Percentiles rank a stretch among this genome's conserved stretches.
These are phyloP conservation scores for Cuniculus paca DNA, from an alignment of 2,797 vertebrate species.

Conservation along the genomic window DNA sequence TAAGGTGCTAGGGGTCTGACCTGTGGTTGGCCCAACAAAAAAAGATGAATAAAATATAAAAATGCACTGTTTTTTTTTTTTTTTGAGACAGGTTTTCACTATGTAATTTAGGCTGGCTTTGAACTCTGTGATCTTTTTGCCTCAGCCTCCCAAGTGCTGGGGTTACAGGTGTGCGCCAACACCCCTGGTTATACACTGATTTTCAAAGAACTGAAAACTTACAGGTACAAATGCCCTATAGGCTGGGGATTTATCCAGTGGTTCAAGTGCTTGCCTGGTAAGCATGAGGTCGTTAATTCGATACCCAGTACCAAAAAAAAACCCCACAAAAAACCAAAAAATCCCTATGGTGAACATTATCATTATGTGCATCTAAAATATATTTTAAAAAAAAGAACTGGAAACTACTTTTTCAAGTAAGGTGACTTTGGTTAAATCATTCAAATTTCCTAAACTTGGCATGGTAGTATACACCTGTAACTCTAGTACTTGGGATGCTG, in stretches of 20 bases:
- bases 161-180: neutral
- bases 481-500: neutral
- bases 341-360: too few species aligned
- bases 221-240: too few species aligned
- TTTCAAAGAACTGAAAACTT: neutral
- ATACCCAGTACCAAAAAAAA: too few species aligned
- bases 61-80: neutral
- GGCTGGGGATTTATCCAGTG: too few species aligned
- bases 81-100: neutral
- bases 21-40: neutral
- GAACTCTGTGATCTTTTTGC: neutral
- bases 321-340: too few species aligned
- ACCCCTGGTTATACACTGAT: neutral
- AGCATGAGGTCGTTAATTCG: too few species aligned
- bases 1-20: neutral
- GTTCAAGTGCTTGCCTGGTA: too few species aligned
- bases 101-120: neutral
- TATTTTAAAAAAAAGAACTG: neutral
- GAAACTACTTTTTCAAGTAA: neutral
- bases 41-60: constrained; percentile 15
- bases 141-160: neutral
- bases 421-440: neutral
- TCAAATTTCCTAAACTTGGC: neutral
- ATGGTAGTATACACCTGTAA: neutral
- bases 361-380: too few species aligned